Conservation (phyloP, 2,888 invertebrate genomes). For the Lepidocyrtinus sp. region DNA sequence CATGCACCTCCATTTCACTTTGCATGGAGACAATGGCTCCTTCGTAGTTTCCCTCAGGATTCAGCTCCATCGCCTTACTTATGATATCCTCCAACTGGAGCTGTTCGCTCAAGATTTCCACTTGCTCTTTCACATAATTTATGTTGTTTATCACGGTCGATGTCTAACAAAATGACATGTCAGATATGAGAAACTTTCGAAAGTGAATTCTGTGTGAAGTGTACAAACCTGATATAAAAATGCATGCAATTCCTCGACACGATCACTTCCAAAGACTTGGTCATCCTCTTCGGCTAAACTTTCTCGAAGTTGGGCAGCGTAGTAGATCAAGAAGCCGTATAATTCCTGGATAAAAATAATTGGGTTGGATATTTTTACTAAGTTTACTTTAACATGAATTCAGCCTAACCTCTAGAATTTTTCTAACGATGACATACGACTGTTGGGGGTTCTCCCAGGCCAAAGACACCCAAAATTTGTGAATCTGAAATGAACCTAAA, state of each 20-base stretch:
- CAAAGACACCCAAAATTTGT: conserved; percentile 50
- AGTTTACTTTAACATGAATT: neutral
- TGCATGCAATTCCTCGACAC: neutral
- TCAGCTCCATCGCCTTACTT: neutral
- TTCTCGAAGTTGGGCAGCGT: conserved; percentile 29
- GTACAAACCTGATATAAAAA: conserved; percentile 24
- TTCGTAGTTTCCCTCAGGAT: conserved; percentile 14
- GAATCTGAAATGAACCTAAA: conserved; percentile 37
- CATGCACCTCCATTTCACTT: conserved; percentile 31
- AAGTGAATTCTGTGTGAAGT: too few species aligned
- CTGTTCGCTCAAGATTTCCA: conserved; percentile 15
- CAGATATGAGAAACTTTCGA: too few species aligned
- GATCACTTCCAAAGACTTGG: too few species aligned
- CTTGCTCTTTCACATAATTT: conserved; percentile 54
- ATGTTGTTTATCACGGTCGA: conserved; percentile 54
- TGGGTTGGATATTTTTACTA: neutral
- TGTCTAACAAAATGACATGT: conserved; percentile 11
- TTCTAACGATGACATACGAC: conserved; percentile 45
- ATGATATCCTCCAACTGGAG: conserved; percentile 42
- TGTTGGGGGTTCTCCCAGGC: conserved; percentile 50
- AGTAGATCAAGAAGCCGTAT: conserved; percentile 46
- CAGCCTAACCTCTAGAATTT: conserved; percentile 44
- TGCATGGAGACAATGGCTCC: conserved; percentile 23
- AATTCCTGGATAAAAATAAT: conserved; percentile 41
- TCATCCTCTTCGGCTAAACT: neutral